Conservation (phyloP, 2,888 invertebrate species). For the Sinodicranocentrus sp. region DNA sequence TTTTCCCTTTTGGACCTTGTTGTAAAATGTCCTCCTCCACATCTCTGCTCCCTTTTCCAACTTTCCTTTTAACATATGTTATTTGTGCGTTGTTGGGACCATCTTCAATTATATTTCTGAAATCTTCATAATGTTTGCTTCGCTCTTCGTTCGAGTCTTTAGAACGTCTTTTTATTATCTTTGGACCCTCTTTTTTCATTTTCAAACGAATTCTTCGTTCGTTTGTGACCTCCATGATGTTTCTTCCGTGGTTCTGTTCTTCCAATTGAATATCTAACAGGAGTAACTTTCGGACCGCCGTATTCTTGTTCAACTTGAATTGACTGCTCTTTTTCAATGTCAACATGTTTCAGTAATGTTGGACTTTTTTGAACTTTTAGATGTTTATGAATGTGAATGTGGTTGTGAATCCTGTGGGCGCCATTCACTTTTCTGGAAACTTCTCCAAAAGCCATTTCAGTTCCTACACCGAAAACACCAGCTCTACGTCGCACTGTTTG, state of each 20-base stretch:
- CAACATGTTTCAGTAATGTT: background rate
- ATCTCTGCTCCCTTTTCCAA: background rate
- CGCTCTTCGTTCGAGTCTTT: background rate
- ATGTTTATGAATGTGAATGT: background rate
- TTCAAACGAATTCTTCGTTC: background rate
- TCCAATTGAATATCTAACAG: background rate
- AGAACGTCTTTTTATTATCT: background rate
- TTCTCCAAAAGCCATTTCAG: background rate
- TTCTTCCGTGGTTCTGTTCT: background rate
- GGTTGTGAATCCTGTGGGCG: background rate
- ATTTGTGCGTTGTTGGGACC: background rate
- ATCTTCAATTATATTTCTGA: background rate
- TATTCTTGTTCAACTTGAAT: background rate
- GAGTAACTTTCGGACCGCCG: background rate
- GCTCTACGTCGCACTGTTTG: background rate
- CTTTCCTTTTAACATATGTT: background rate
- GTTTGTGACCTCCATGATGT: background rate
- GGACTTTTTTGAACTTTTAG: background rate
- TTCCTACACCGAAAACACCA: conserved; percentile 7
- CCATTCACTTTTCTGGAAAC: background rate
- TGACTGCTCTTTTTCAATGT: background rate
- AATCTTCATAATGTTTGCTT: background rate
- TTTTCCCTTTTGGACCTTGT: too few species aligned
- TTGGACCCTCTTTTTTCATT: background rate
- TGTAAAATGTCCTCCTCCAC: too few species aligned